Percentiles rank a stretch among this genome's conserved stretches.
Evolutionary conservation across 2,888 invertebrate species (phyloP).

Genomic region (Mystacides longicornis): DNA sequence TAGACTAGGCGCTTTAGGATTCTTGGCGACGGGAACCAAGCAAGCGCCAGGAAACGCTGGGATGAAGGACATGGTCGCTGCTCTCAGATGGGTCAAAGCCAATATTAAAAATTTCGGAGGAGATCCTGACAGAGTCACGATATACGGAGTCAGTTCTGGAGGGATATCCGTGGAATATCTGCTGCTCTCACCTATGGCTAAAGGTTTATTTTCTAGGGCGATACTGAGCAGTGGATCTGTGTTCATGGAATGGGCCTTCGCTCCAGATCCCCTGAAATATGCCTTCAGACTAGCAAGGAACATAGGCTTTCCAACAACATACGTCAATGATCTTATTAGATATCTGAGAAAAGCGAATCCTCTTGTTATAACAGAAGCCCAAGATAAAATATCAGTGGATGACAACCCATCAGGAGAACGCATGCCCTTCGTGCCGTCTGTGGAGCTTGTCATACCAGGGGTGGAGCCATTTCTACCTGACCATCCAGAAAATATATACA

Average conservation of each 20-base stretch:
- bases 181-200: constrained; percentile 34
- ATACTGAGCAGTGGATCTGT: constrained; percentile 36
- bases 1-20: constrained; percentile 40
- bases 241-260: constrained; percentile 34
- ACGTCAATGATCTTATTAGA: constrained; percentile 34
- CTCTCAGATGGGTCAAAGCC: constrained; percentile 39
- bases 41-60: constrained; percentile 42
- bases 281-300: constrained; percentile 37
- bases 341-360: constrained; percentile 34
- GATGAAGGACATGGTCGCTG: constrained; percentile 40
- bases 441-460: constrained; percentile 37
- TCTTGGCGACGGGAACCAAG: constrained; percentile 37
- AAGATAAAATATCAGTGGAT: constrained; percentile 33
- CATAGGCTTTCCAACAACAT: constrained; percentile 40
- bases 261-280: constrained; percentile 31
- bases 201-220: constrained; percentile 41
- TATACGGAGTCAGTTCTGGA: constrained; percentile 44
- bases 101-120: constrained; percentile 41
- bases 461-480: constrained; percentile 36
- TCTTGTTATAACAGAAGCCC: constrained; percentile 33
- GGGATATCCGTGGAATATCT: constrained; percentile 36
- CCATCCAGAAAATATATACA: constrained; percentile 35
- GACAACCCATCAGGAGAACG: constrained; percentile 30
- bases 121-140: constrained; percentile 38
- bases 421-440: constrained; percentile 35